Evolutionary conservation across 2,888 invertebrate genomes (phyloP).

Genomic region (Sarcophaga variegata): DNA sequence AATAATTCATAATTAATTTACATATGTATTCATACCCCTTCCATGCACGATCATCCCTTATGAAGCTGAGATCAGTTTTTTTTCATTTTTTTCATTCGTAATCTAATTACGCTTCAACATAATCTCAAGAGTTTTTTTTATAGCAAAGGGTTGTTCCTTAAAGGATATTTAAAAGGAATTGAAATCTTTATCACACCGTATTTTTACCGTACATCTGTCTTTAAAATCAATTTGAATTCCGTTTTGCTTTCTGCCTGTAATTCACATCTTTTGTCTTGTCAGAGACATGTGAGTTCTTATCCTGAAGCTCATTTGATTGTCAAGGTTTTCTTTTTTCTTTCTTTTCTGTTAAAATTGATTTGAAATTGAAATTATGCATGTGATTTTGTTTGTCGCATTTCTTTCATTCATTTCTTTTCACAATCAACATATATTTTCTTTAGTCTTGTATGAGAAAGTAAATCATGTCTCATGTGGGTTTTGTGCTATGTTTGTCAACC

Average conservation of each 20-base stretch:
- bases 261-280: conserved; percentile 2
- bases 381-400: background rate
- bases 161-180: conserved; percentile 12
- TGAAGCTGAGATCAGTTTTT: background rate
- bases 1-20: conserved; percentile 69
- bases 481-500: background rate
- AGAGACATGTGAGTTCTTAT: conserved; percentile 23
- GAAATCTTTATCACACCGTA: conserved; percentile 45
- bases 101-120: background rate
- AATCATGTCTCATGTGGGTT: conserved; percentile 25
- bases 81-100: background rate
- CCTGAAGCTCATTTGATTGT: background rate
- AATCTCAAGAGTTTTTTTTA: background rate
- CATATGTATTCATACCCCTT: conserved; percentile 62
- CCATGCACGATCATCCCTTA: conserved; percentile 54
- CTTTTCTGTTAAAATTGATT: conserved; percentile 13
- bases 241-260: conserved; percentile 1
- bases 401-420: conserved; percentile 1
- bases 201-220: conserved; percentile 56
- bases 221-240: conserved; percentile 51
- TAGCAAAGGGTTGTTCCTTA: conserved; percentile 55
- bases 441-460: conserved; percentile 25
- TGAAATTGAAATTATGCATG: conserved; percentile 37
- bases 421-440: conserved; percentile 40
- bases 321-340: background rate